Percentiles rank a stretch among this genome's conserved stretches.
Conservation (phyloP, 2,888 invertebrate species). For the Sinodicranocentrus sp. region DNA sequence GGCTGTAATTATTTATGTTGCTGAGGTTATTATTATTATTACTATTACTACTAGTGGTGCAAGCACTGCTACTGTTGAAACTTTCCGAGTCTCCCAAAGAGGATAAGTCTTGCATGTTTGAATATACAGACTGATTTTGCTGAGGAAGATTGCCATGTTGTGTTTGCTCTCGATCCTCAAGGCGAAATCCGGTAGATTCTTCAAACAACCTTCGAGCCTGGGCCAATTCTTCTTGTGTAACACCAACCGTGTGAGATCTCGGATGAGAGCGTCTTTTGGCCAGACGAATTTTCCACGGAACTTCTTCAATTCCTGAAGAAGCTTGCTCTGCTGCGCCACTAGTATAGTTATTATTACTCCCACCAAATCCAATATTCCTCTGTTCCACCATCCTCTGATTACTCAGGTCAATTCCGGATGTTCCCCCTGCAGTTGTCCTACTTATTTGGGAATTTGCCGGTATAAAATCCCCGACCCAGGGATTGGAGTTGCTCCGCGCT, state of each 20-base stretch:
- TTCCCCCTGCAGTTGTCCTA: neutral
- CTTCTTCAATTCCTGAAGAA: constrained; percentile 19
- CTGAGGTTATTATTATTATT: constrained; percentile 36
- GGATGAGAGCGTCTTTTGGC: constrained; percentile 79
- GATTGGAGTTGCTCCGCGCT: constrained; percentile 60
- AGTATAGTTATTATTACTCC: no score
- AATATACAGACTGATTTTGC: constrained; percentile 30
- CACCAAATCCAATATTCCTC: neutral
- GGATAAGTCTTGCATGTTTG: constrained; percentile 59
- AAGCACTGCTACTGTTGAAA: neutral
- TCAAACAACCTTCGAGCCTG: constrained; percentile 88
- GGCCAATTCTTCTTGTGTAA: constrained; percentile 88
- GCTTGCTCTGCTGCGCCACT: neutral
- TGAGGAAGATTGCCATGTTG: neutral
- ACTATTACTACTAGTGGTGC: constrained; percentile 2
- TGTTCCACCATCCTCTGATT: constrained; percentile 2
- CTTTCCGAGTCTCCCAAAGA: constrained; percentile 33
- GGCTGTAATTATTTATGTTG: constrained; percentile 48
- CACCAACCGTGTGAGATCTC: constrained; percentile 88
- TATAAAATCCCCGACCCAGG: constrained; percentile 44
- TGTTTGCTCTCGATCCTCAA: constrained; percentile 20
- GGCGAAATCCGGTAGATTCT: constrained; percentile 79
- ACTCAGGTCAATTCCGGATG: neutral
- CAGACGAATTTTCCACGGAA: constrained; percentile 77
- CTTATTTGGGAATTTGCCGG: constrained; percentile 31